phyloP scores from a whole-genome alignment of 1,140 invertebrate genomes.

The Achroia grisella region DNA sequence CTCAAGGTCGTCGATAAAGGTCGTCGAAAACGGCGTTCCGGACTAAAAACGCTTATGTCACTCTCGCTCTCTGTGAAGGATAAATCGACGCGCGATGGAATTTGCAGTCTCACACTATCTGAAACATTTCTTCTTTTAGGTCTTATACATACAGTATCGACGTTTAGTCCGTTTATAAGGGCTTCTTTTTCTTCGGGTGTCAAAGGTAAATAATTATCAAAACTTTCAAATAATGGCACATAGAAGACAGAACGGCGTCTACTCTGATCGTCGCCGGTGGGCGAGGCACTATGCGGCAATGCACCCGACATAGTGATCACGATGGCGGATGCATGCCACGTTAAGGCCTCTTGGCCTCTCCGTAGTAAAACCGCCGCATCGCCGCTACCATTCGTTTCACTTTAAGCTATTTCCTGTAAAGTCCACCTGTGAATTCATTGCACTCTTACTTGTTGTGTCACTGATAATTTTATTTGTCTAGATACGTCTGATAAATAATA shows the following conservation, averaged over 20 bases:
- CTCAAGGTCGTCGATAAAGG: conserved; percentile 58
- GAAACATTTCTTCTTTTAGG: conserved; percentile 46
- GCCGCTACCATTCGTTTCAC: conserved; percentile 44
- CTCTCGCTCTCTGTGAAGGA: conserved; percentile 62
- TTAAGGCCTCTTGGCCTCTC: conserved; percentile 39
- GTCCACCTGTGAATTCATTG: conserved; percentile 27
- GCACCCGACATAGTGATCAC: conserved; percentile 40
- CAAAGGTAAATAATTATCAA: conserved; percentile 67
- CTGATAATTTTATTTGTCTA: neutral
- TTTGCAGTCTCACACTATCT: conserved; percentile 35
- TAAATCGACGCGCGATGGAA: conserved; percentile 42
- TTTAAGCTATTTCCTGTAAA: conserved; percentile 28
- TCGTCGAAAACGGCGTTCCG: conserved; percentile 43
- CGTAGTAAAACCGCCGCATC: conserved; percentile 34
- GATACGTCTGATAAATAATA: too few species aligned
- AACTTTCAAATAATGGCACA: conserved; percentile 74
- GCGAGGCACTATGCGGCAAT: conserved; percentile 36
- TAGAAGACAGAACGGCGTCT: conserved; percentile 76
- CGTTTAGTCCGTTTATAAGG: conserved; percentile 48
- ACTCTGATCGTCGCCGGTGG: conserved; percentile 54
- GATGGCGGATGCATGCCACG: conserved; percentile 52
- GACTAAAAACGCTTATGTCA: conserved; percentile 51
- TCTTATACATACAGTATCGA: conserved; percentile 35
- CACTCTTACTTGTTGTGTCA: conserved; percentile 14
- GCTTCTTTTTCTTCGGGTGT: conserved; percentile 62